Base-by-base conservation (phyloP, 2,888 invertebrate genomes). In the Nezara viridula region DNA sequence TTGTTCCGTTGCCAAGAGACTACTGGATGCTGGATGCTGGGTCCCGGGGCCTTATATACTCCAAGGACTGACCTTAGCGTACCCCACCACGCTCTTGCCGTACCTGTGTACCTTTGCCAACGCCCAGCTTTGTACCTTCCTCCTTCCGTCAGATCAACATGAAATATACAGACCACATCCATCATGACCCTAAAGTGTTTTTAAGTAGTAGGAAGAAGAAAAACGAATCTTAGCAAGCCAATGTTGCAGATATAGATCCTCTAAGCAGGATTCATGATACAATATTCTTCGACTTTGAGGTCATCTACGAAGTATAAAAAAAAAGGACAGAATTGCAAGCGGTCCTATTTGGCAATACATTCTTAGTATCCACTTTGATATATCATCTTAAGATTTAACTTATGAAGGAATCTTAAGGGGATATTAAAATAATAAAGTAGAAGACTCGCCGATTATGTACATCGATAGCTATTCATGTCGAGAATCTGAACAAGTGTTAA, bases 11-110 rank as follows among this genome's bases (percentile, higher is more conserved):
- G 73, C 81, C 40, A 44, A n/a, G 81, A 66, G 88, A 88, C 88
- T 88, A 81, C 81, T 81, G 81, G 88, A 88, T 86, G 86, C 86
- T 86, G 86, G 86, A 55, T 55, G 37, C 37, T 86, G 40, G 50
- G 60, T 2, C 32, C 27, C 1, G 37, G n/a, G 24, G 55, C 55
- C 40, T 55, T 86, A 40, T 55, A 55, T 55, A 55, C 50, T 52
- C 6, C 32, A 21, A 3, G 14, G 7, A 32, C 60, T 86, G 86
- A 86, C 86, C 86, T 86, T 86, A 86, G 40, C 40, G 55, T 55
- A 40, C 86, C 86, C 86, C 86, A 40, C 55, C 44, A 32, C 50
- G 0, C n/a, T 19, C 32, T n/a, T 50, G 44, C 55, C n/a, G 86
- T 86, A 86, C 86, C 52, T 60, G 37, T 50, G 86, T 86, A 86